Conservation (phyloP, 1,140 invertebrate species). For the Sycobia sp. region DNA sequence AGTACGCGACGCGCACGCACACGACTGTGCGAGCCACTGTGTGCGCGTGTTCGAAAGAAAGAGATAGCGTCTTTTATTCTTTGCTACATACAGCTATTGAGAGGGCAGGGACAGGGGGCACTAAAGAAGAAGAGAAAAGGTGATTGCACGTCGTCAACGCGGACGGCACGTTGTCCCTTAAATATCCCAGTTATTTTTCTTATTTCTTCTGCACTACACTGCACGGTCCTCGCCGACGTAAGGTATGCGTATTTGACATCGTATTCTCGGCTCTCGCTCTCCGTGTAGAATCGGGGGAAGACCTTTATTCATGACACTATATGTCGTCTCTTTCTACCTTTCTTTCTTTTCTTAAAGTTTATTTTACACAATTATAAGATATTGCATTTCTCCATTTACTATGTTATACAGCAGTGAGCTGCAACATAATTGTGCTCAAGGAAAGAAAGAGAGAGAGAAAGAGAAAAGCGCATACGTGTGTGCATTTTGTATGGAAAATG, state of each 20-base stretch:
- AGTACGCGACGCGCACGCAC: no score
- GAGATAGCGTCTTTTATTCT: not conserved
- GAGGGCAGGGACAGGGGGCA: not conserved
- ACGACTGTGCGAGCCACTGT: no score
- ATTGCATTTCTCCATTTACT: no score
- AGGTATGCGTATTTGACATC: not conserved
- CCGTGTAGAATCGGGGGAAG: no score
- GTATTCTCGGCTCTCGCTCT: no score
- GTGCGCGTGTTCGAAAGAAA: no score
- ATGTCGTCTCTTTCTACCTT: no score
- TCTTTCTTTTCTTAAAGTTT: no score
- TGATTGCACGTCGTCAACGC: slow-evolving; percentile 2
- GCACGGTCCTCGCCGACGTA: not conserved
- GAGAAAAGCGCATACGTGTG: not conserved
- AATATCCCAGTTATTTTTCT: not conserved
- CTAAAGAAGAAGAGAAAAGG: not conserved
- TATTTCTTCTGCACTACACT: not conserved
- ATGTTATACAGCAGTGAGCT: no score
- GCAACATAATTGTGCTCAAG: no score
- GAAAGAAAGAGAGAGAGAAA: not conserved
- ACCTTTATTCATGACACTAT: no score
- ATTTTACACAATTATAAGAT: no score
- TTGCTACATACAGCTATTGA: not conserved
- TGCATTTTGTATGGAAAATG: not conserved
- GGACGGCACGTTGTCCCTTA: not conserved